Percentiles rank a stretch among this genome's conserved stretches.
Conservation (phyloP, 2,113 vertebrate species). For the Platichthys flesus region DNA sequence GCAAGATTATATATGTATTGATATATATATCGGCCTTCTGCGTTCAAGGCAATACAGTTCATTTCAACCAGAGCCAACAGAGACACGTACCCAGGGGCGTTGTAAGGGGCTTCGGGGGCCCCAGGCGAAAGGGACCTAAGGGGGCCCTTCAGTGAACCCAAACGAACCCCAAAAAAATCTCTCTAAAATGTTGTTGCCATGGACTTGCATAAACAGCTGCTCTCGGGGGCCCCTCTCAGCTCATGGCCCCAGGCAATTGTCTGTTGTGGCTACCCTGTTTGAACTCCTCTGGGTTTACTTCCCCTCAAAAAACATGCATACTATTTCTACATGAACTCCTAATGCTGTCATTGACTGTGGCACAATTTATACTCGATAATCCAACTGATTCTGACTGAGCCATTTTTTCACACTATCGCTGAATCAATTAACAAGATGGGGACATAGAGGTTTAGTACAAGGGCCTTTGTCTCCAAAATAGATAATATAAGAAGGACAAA, state of each 20-base stretch:
- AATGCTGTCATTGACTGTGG: too few relatives aligned
- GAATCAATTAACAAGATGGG: background rate
- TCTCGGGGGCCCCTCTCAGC: too few relatives aligned
- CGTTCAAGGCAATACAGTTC: too few relatives aligned
- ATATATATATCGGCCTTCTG: too few relatives aligned
- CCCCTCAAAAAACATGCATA: too few relatives aligned
- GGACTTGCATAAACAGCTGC: background rate
- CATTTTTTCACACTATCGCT: background rate
- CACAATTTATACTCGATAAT: too few relatives aligned
- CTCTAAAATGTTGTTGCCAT: background rate
- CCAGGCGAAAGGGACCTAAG: too few relatives aligned
- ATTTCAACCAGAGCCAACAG: too few relatives aligned
- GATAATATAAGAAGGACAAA: background rate
- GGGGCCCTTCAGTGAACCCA: too few relatives aligned
- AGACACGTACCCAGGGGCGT: background rate
- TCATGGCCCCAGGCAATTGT: background rate
- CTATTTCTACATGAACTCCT: too few relatives aligned
- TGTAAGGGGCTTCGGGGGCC: background rate
- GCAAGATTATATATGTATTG: too few relatives aligned
- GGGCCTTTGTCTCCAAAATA: background rate
- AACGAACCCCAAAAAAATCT: background rate
- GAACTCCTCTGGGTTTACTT: background rate
- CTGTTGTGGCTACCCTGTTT: background rate
- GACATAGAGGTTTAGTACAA: background rate
- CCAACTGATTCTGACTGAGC: too few relatives aligned